A percentile compares a stretch with the other conserved stretches of the same genome.
Evolutionary conservation across 1,140 invertebrate genomes (phyloP).

Genomic region (Pogonomyrmex californicus): DNA sequence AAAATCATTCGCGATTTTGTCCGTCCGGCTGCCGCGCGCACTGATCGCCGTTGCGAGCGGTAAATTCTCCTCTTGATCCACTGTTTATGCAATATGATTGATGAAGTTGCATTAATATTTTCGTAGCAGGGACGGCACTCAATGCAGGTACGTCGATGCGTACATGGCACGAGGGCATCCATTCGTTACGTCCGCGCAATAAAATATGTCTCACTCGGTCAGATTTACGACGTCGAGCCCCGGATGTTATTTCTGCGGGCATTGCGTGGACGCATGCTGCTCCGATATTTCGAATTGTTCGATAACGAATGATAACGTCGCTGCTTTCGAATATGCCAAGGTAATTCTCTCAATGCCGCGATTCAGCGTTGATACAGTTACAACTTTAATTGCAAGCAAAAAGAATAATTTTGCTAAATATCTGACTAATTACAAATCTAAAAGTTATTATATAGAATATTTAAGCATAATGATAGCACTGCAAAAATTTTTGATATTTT

Average conservation of each 20-base stretch:
- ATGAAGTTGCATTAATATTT: slow-evolving; percentile 78
- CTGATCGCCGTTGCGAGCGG: slow-evolving; percentile 59
- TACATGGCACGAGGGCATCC: slow-evolving; percentile 43
- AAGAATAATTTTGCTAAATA: too few relatives aligned
- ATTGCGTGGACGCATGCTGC: slow-evolving; percentile 32
- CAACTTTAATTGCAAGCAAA: not conserved
- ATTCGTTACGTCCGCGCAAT: slow-evolving; percentile 68
- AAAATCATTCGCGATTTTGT: slow-evolving; percentile 41
- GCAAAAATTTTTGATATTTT: too few relatives aligned
- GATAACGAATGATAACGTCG: slow-evolving; percentile 16
- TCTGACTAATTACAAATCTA: too few relatives aligned
- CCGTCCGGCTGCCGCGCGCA: slow-evolving; percentile 11
- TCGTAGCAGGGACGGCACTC: slow-evolving; percentile 62
- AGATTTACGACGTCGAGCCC: slow-evolving; percentile 66
- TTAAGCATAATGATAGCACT: too few relatives aligned
- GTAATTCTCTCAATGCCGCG: not conserved
- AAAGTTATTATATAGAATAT: too few relatives aligned
- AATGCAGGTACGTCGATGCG: not conserved
- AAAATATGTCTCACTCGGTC: slow-evolving; percentile 73
- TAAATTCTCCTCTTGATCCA: slow-evolving; percentile 74
- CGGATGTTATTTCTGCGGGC: slow-evolving; percentile 40
- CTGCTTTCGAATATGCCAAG: not conserved
- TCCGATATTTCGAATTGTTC: slow-evolving; percentile 48
- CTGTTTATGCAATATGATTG: slow-evolving; percentile 77
- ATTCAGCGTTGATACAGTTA: not conserved